Evolutionary conservation across 2,797 vertebrate genomes (phyloP).

Genomic region (Gobio occitaniae): DNA sequence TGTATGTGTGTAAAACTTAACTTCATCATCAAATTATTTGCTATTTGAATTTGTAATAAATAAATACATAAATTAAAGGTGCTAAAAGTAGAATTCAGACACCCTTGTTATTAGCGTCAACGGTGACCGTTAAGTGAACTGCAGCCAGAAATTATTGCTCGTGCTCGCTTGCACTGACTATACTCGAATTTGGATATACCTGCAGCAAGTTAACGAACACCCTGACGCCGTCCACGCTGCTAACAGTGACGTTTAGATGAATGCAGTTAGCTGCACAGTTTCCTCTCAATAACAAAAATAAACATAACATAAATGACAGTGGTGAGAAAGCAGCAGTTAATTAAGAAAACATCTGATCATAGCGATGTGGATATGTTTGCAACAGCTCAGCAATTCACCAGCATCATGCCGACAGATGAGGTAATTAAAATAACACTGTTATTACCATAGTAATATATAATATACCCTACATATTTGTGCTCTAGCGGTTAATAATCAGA

Average conservation of each 20-base stretch:
- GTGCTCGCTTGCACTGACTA: background rate
- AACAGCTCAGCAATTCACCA: background rate
- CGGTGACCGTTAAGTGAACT: background rate
- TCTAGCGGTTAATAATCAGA: too few species aligned
- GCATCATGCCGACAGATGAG: too few species aligned
- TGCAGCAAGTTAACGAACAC: background rate
- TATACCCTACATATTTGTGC: too few species aligned
- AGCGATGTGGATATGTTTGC: background rate
- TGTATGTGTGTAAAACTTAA: too few species aligned
- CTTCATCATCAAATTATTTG: background rate
- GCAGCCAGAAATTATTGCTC: background rate
- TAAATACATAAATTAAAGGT: too few species aligned
- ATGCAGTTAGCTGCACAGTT: too few species aligned
- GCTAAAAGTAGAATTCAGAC: background rate
- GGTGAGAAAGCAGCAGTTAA: background rate
- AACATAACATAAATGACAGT: background rate
- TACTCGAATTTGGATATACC: background rate
- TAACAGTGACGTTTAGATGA: background rate
- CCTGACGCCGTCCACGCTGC: background rate
- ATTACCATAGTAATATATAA: too few species aligned
- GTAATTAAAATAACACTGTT: too few species aligned
- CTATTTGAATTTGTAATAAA: background rate
- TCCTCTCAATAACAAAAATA: too few species aligned
- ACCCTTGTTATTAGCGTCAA: too few species aligned
- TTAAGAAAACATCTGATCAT: background rate